A percentile compares a stretch with the other conserved stretches of the same genome.
phyloP scores from a whole-genome alignment of 2,113 vertebrate species.

The Microcebus ravelobensis region DNA sequence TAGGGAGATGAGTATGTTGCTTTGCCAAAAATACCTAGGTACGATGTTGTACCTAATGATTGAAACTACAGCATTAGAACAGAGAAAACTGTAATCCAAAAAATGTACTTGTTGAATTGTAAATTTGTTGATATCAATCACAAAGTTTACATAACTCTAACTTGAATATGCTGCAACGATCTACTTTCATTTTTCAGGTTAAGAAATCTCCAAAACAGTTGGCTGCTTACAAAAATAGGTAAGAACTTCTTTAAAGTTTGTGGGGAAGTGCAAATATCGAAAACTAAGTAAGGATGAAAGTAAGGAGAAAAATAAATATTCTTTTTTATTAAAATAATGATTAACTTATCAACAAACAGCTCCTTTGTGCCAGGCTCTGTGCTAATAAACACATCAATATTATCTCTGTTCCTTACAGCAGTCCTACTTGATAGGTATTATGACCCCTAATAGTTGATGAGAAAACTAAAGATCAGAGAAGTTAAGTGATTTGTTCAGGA shows the following conservation, averaged over 20 bases:
- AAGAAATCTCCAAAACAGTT: conserved; percentile 89
- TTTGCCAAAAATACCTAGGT: background rate
- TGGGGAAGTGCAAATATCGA: conserved; percentile 38
- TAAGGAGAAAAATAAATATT: background rate
- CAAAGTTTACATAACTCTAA: conserved; percentile 28
- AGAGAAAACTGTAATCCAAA: conserved; percentile 21
- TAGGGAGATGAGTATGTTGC: background rate
- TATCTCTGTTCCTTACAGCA: background rate
- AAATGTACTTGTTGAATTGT: background rate
- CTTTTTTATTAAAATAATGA: too few relatives aligned
- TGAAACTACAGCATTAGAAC: background rate
- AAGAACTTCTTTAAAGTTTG: conserved; percentile 70
- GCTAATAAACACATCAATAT: background rate
- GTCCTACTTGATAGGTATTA: background rate
- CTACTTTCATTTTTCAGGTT: conserved; percentile 78
- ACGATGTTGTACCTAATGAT: background rate
- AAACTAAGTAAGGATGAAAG: background rate
- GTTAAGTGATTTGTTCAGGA: conserved; percentile 4
- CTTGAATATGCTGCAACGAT: conserved; percentile 10
- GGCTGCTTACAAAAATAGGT: conserved; percentile 88
- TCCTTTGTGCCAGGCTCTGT: background rate
- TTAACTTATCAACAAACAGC: background rate
- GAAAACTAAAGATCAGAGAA: background rate
- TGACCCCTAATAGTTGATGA: background rate
- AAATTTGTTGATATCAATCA: conserved; percentile 14